phyloP scores from a whole-genome alignment of 2,888 invertebrate species.

The Drosophila mulleri region DNA sequence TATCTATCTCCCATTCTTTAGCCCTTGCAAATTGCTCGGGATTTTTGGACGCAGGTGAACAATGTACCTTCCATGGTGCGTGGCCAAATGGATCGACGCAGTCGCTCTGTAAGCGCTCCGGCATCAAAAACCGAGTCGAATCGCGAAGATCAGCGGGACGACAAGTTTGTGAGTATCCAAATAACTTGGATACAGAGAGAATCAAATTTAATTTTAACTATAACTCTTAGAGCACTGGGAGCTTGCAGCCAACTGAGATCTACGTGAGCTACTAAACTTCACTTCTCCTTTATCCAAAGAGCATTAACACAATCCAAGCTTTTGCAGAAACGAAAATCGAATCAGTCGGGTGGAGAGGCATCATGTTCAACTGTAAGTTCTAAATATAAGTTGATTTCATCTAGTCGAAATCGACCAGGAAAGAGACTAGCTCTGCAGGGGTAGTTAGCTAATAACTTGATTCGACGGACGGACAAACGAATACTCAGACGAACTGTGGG shows the following conservation, averaged over 20 bases:
- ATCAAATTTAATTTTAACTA: too few relatives aligned
- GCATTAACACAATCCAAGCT: not conserved
- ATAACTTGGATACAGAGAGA: not conserved
- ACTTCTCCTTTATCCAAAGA: not conserved
- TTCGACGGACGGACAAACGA: too few relatives aligned
- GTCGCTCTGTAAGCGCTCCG: slow-evolving; percentile 41
- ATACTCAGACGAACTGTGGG: too few relatives aligned
- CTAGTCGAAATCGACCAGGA: not conserved
- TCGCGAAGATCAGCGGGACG: slow-evolving; percentile 15
- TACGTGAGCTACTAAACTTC: slow-evolving; percentile 14
- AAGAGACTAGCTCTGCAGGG: too few relatives aligned
- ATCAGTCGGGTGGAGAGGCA: not conserved
- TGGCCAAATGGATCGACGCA: not conserved
- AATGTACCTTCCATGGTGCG: not conserved
- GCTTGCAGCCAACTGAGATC: not conserved
- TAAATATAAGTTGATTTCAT: not conserved
- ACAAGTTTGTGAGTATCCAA: slow-evolving; percentile 27
- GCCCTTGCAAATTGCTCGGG: not conserved
- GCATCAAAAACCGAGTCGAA: not conserved
- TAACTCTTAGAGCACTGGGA: slow-evolving; percentile 1
- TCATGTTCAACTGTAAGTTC: slow-evolving; percentile 9
- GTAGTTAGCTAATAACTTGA: too few relatives aligned
- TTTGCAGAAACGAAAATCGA: not conserved
- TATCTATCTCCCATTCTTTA: too few relatives aligned
- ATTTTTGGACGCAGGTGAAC: slow-evolving; percentile 1